Percentiles rank a stretch among this genome's conserved stretches.
Evolutionary conservation across 1,140 invertebrate genomes (phyloP).

Genomic region (Heliconius hewitsoni): DNA sequence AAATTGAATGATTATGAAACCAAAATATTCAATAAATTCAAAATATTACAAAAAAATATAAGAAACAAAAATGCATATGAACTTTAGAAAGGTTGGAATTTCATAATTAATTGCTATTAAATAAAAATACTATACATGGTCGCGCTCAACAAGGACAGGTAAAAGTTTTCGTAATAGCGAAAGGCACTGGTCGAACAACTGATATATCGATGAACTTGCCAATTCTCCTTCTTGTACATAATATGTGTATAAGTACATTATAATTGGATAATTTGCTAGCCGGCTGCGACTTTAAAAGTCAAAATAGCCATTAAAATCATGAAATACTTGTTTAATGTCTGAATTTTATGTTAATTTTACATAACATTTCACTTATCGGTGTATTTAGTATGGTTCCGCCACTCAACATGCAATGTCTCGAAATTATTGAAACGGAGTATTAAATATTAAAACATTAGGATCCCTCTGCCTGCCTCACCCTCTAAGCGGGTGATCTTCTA

Average conservation of each 20-base stretch:
- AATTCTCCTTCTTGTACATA: neutral
- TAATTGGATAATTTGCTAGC: constrained; percentile 4
- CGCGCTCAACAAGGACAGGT: neutral
- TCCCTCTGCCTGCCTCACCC: too few relatives aligned
- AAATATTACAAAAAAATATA: neutral
- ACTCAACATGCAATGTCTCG: too few relatives aligned
- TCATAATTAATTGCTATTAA: neutral
- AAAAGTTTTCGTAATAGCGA: constrained; percentile 12
- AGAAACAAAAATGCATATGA: neutral
- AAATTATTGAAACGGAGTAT: too few relatives aligned
- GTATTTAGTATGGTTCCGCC: too few relatives aligned
- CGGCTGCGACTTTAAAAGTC: neutral
- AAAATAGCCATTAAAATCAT: neutral
- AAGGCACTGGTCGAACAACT: constrained; percentile 2
- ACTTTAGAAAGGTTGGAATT: constrained; percentile 1
- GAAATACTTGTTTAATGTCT: neutral
- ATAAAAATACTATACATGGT: constrained; percentile 2
- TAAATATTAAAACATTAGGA: too few relatives aligned
- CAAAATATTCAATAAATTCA: neutral
- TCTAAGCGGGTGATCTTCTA: too few relatives aligned
- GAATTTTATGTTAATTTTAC: neutral
- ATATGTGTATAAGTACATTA: neutral
- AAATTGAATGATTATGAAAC: neutral
- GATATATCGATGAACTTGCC: constrained; percentile 10
- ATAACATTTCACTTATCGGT: too few relatives aligned